Percentiles rank a stretch among this genome's conserved stretches.
Evolutionary conservation across 2,113 vertebrate species (phyloP).

Genomic region (Nycticorax nycticorax): DNA sequence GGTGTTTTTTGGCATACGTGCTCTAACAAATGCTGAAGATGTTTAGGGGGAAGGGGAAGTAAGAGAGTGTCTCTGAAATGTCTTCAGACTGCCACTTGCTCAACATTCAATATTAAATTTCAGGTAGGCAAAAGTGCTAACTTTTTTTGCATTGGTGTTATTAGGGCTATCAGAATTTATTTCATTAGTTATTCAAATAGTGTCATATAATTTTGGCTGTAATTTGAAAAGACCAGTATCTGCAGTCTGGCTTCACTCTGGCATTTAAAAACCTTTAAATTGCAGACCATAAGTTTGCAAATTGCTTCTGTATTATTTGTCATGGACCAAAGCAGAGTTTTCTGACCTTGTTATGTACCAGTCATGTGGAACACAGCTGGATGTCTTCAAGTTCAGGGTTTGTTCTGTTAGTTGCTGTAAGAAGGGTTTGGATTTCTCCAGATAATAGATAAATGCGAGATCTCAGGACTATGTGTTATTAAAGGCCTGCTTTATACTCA

Average conservation of each 20-base stretch:
- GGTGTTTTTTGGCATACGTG: not conserved
- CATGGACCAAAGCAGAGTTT: not conserved
- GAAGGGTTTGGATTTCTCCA: not conserved
- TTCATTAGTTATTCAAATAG: not conserved
- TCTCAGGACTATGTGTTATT: fast-evolving
- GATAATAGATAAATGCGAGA: fast-evolving
- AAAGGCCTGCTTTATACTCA: not conserved
- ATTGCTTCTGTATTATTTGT: not conserved
- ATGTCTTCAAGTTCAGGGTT: not conserved
- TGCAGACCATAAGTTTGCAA: not conserved
- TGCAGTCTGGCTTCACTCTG: not conserved
- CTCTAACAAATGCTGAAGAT: not conserved
- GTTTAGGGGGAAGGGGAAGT: not conserved
- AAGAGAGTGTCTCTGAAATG: not conserved
- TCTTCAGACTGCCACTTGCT: not conserved
- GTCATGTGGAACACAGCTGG: not conserved
- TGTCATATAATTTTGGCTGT: not conserved
- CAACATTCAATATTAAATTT: not conserved
- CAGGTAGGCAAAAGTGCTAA: not conserved
- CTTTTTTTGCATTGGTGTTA: not conserved
- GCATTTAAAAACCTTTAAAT: not conserved
- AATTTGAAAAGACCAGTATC: not conserved
- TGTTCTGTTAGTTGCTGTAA: not conserved
- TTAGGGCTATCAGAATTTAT: not conserved
- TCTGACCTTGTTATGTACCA: not conserved